Evolutionary conservation across 2,797 vertebrate genomes (phyloP).

Genomic region (Danio kyathit): DNA sequence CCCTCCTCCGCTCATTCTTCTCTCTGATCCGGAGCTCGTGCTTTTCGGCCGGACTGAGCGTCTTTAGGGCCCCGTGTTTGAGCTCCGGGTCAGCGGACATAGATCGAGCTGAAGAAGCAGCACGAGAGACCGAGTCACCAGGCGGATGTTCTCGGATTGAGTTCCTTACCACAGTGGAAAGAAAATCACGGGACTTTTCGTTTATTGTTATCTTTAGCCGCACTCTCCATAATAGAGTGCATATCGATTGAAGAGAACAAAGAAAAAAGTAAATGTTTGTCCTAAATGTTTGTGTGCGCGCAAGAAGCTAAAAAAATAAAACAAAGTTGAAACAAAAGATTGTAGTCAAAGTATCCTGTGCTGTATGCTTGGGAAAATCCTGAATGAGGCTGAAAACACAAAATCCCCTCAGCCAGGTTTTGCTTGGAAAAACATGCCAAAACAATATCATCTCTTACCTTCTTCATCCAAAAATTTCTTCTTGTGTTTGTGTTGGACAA

Average conservation of each 20-base stretch:
- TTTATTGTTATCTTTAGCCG: conserved; percentile 1
- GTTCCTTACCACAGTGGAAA: conserved; percentile 54
- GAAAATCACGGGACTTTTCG: conserved; percentile 49
- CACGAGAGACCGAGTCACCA: conserved; percentile 78
- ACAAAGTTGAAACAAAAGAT: conserved; percentile 29
- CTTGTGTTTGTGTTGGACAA: not conserved
- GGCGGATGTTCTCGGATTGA: conserved; percentile 75
- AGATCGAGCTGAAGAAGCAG: conserved; percentile 42
- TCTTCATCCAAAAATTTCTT: conserved; percentile 14
- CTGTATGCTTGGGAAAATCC: not conserved
- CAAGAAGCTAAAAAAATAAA: not conserved
- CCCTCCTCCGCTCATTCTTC: conserved; percentile 26
- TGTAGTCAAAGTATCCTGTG: not conserved
- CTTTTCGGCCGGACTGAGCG: not conserved
- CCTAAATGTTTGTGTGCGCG: not conserved
- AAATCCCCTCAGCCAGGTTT: not conserved
- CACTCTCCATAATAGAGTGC: not conserved
- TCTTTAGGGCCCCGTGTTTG: not conserved
- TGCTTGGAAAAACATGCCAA: not conserved
- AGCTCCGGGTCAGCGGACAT: not conserved
- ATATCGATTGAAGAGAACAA: not conserved
- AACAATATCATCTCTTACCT: conserved; percentile 14
- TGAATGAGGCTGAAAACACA: not conserved
- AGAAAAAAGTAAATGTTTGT: not conserved
- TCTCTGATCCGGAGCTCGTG: not conserved